phyloP scores from a whole-genome alignment of 2,797 vertebrate genomes.

The Peromyscus nudipes region DNA sequence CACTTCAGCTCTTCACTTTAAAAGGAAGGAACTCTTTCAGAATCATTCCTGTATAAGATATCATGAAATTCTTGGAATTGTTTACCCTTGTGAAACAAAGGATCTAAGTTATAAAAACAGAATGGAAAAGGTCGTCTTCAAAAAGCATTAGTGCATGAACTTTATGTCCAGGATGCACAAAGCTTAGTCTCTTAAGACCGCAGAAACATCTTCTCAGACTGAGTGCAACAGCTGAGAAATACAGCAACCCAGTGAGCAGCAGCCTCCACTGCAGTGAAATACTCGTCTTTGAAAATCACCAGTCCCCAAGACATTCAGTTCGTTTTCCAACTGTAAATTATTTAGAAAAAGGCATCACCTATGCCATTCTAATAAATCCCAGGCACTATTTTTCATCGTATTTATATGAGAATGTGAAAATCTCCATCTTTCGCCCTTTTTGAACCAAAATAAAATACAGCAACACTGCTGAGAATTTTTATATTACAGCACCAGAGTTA shows the following conservation, averaged over 20 bases:
- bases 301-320: constrained; percentile 59
- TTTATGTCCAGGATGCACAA: neutral
- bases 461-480: constrained; percentile 34
- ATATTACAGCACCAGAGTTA: constrained; percentile 54
- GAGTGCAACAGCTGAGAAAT: constrained; percentile 34
- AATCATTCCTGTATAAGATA: constrained; percentile 21
- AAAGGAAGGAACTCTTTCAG: neutral
- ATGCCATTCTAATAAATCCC: constrained; percentile 68
- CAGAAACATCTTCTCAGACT: constrained; percentile 9
- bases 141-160: neutral
- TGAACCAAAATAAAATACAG: constrained; percentile 71
- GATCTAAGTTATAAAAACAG: constrained; percentile 31
- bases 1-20: neutral
- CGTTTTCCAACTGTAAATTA: constrained; percentile 71
- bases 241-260: neutral
- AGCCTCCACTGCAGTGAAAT: constrained; percentile 58
- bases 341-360: constrained; percentile 68
- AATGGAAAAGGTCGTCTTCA: neutral
- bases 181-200: neutral
- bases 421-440: constrained; percentile 28
- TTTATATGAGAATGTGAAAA: constrained; percentile 75
- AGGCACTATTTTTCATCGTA: constrained; percentile 63
- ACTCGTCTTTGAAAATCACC: constrained; percentile 71
- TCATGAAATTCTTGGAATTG: neutral
- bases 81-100: neutral